phyloP scores from a whole-genome alignment of 2,888 invertebrate genomes.

The Leptinotarsa juncta region DNA sequence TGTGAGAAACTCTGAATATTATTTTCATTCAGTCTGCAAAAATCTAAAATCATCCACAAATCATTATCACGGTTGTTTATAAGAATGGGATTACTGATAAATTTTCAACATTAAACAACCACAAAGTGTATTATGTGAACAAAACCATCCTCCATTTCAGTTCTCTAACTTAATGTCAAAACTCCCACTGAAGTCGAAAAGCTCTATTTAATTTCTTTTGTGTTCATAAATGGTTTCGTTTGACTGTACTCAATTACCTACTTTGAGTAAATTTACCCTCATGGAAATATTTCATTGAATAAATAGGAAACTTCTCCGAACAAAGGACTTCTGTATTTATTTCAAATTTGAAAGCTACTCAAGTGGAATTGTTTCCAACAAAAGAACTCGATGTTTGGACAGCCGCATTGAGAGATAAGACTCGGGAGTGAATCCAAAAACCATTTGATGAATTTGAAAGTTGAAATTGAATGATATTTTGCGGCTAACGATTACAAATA shows the following conservation, averaged over 20 bases:
- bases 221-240: constrained; percentile 35
- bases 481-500: too few relatives aligned
- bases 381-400: not conserved
- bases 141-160: constrained; percentile 1
- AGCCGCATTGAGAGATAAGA: not conserved
- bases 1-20: too few relatives aligned
- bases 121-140: not conserved
- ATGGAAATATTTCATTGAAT: constrained; percentile 31
- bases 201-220: constrained; percentile 35
- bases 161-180: constrained; percentile 17
- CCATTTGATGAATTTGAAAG: too few relatives aligned
- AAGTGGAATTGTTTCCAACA: not conserved
- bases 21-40: too few relatives aligned
- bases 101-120: not conserved
- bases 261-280: constrained; percentile 35
- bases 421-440: not conserved
- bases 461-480: too few relatives aligned
- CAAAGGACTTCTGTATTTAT: constrained; percentile 25
- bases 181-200: constrained; percentile 20
- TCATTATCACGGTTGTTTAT: not conserved
- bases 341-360: constrained; percentile 8
- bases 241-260: constrained; percentile 36
- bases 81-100: not conserved
- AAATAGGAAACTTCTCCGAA: constrained; percentile 29
- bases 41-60: not conserved